Conservation (phyloP, 35 echinoderm and acorn worm genomes). For the Ophiothrix spiculata region DNA sequence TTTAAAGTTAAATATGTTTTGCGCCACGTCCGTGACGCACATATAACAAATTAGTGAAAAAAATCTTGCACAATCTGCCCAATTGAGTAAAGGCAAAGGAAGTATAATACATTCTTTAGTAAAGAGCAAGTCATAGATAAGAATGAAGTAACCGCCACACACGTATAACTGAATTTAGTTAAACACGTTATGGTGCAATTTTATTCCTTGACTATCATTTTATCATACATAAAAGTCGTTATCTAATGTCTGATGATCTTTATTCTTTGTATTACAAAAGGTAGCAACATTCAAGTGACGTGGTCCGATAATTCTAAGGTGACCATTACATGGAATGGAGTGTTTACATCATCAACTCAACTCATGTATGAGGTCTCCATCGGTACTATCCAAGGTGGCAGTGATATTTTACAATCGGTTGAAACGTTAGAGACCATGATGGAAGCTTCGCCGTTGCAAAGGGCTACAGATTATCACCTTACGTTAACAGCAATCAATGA, state of each 20-base stretch:
- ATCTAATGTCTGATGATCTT: background rate
- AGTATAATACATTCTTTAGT: no score
- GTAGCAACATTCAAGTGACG: background rate
- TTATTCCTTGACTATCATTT: background rate
- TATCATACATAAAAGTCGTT: background rate
- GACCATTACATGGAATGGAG: background rate
- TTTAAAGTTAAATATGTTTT: no score
- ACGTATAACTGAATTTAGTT: no score
- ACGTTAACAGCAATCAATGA: slow-evolving; percentile 25
- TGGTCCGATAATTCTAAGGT: background rate
- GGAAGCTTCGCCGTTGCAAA: background rate
- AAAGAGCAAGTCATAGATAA: no score
- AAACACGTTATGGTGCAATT: no score
- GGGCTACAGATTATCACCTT: slow-evolving; percentile 6
- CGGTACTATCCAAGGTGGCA: slow-evolving; percentile 20
- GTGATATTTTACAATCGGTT: slow-evolving; percentile 28
- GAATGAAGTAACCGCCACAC: no score
- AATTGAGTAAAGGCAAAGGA: no score
- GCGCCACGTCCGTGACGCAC: no score
- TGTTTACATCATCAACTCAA: background rate
- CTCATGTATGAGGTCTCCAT: slow-evolving; percentile 23
- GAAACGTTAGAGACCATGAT: slow-evolving; percentile 7
- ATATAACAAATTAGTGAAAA: no score
- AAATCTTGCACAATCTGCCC: no score
- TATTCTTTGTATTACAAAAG: no score